Percentiles rank a stretch among this genome's conserved stretches.
These are phyloP conservation scores for Ectemnius cavifrons DNA, from an alignment of 2,888 invertebrate genomes.

Conservation along the genomic window DNA sequence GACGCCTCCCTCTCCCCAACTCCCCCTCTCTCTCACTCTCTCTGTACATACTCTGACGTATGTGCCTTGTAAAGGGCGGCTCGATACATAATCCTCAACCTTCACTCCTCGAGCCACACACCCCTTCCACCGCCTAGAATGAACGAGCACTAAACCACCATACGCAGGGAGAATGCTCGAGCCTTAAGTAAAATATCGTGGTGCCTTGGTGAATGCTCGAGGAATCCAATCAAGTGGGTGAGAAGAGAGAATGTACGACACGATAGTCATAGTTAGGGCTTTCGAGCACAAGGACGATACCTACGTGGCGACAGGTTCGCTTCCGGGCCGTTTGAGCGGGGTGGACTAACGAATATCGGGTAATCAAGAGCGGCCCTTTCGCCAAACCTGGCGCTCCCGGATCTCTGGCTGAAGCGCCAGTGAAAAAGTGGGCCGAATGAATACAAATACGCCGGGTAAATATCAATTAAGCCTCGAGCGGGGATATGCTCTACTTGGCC, in stretches of 20 bases:
- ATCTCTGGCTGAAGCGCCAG: neutral
- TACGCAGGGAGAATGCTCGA: neutral
- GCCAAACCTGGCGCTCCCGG: neutral
- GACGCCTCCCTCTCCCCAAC: constrained; percentile 4
- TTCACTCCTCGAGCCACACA: constrained; percentile 17
- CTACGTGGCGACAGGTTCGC: too few relatives aligned
- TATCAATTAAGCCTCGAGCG: constrained; percentile 45
- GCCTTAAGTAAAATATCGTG: neutral
- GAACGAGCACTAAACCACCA: constrained; percentile 9
- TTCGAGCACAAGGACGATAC: too few relatives aligned
- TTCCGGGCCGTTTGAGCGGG: too few relatives aligned
- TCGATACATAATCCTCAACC: constrained; percentile 49
- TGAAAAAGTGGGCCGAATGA: constrained; percentile 32
- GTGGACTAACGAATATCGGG: constrained; percentile 1
- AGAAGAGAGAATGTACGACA: neutral
- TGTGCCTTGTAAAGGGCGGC: constrained; percentile 50
- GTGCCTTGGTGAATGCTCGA: too few relatives aligned
- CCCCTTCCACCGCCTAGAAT: constrained; percentile 23
- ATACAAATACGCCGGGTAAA: constrained; percentile 39
- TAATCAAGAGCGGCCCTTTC: neutral
- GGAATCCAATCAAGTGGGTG: neutral
- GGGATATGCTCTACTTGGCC: constrained; percentile 18
- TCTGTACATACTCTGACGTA: constrained; percentile 54
- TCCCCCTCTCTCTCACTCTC: too few relatives aligned
- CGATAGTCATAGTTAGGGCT: too few relatives aligned